Evolutionary conservation across 2,888 invertebrate genomes (phyloP).

Genomic region (Dryococelus australis): DNA sequence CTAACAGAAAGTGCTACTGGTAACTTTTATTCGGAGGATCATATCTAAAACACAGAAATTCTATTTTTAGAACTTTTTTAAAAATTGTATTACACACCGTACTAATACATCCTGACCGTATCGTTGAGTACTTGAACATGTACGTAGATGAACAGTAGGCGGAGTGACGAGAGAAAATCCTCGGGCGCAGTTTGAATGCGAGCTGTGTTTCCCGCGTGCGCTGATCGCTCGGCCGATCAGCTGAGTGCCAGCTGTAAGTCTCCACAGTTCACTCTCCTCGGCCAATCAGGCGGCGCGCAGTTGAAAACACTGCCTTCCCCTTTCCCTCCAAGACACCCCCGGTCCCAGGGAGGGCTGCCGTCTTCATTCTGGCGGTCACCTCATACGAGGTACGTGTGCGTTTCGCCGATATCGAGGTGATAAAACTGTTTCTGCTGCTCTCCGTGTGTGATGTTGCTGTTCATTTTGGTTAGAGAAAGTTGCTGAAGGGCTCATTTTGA

Average conservation of each 20-base stretch:
- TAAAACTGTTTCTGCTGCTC: background rate
- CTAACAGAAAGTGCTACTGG: too few species aligned
- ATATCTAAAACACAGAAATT: too few species aligned
- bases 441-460: background rate
- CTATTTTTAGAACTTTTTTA: too few species aligned
- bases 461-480: background rate
- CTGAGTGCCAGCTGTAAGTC: slow-evolving; percentile 58
- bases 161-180: background rate
- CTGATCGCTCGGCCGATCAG: slow-evolving; percentile 52
- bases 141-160: too few species aligned
- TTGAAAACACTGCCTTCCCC: slow-evolving; percentile 35
- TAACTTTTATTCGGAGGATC: too few species aligned
- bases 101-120: too few species aligned
- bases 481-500: background rate
- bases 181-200: background rate
- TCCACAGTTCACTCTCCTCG: slow-evolving; percentile 31
- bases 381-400: background rate
- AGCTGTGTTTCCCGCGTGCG: background rate
- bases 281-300: slow-evolving; percentile 35
- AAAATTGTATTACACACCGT: too few species aligned
- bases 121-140: too few species aligned
- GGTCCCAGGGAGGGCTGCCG: background rate
- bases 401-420: background rate
- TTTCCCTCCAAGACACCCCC: background rate
- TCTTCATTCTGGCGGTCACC: background rate